phyloP scores from a whole-genome alignment of 2,888 invertebrate species.

The Netelia melanura region DNA sequence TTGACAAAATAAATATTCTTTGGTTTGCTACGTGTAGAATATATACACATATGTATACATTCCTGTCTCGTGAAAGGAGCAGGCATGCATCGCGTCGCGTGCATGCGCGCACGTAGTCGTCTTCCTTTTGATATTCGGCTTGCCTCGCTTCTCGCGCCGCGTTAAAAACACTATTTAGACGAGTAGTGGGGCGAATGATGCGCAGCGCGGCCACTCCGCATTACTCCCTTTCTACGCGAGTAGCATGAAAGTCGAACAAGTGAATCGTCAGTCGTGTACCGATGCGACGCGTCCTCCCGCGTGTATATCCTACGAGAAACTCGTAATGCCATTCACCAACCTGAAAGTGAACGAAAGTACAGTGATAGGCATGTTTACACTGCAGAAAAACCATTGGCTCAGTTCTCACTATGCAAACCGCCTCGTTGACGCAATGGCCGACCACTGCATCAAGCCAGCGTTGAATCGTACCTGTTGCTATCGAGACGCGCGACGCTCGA shows the following conservation, averaged over 20 bases:
- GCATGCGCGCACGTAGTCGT: constrained; percentile 72
- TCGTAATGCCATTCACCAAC: neutral
- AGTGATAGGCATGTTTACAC: neutral
- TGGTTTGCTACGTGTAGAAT: neutral
- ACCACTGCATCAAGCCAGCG: neutral
- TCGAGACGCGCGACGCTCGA: constrained; percentile 17
- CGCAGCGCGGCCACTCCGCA: constrained; percentile 84
- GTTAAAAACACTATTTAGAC: constrained; percentile 50
- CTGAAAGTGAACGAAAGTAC: neutral
- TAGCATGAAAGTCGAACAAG: constrained; percentile 77
- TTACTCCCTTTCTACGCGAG: constrained; percentile 83
- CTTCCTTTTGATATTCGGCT: constrained; percentile 74
- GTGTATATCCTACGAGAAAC: constrained; percentile 10
- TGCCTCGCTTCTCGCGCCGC: constrained; percentile 58
- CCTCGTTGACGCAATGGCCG: neutral
- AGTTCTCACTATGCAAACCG: neutral
- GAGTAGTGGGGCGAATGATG: constrained; percentile 82
- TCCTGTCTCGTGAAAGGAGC: constrained; percentile 27
- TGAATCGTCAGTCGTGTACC: constrained; percentile 53
- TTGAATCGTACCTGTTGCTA: neutral
- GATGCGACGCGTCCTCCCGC: constrained; percentile 4
- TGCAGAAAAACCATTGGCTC: neutral
- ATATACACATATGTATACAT: neutral
- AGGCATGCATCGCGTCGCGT: constrained; percentile 50
- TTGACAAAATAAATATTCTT: neutral